Evolutionary conservation across 2,797 vertebrate species (phyloP), one percentile per base, ranked within the genome.

Genomic region (Epinephelus awoara): DNA sequence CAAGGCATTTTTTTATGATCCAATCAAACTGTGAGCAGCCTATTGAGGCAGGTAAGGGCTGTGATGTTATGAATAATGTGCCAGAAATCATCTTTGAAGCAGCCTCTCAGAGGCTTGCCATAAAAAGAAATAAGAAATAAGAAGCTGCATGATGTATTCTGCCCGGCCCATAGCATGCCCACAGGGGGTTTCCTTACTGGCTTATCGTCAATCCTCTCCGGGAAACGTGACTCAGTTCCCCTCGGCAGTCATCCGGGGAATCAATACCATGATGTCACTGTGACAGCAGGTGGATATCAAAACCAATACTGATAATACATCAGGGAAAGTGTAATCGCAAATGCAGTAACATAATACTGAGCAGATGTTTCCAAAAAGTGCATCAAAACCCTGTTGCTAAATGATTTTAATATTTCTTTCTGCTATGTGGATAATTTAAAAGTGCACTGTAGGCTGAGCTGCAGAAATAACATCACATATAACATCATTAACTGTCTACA

Each of bases 211-310:
- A 79, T 59, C 76, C 67, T 86, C 79, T 89, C 74, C 66, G 63
- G 92, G 90, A 92, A 92, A 90, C 66, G 86, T 92, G 94, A 93
- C 54, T 91, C 92, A 88, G 29, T 85, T 79, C 66, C 54, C 67
- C 12, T 2, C 49, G 40, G 70, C 62, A 77, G 72, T 80, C 75
- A 85, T 83, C 64, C 8, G 34, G 81, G 80, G 68, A 90, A 91
- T 93, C 91, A 58, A 91, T 89, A 76, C 57, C 63, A 90, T 92
- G 90, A 93, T 88, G 84, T 93, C 91, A 91, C 56, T 64, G 58
- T n/a, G 71, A 83, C 82, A 85, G 86, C 61, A 77, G 80, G 67
- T 88, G 85, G 74, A 82, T 72, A 83, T 68, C 65, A 79, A 88
- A 90, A 76, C 75, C 63, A 78, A 65, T 47, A 83, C 58, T 58